Percentiles rank a stretch among this genome's conserved stretches.
These are phyloP conservation scores for Chloroclystis v-ata DNA, from an alignment of 2,888 invertebrate species.

Conservation along the genomic window DNA sequence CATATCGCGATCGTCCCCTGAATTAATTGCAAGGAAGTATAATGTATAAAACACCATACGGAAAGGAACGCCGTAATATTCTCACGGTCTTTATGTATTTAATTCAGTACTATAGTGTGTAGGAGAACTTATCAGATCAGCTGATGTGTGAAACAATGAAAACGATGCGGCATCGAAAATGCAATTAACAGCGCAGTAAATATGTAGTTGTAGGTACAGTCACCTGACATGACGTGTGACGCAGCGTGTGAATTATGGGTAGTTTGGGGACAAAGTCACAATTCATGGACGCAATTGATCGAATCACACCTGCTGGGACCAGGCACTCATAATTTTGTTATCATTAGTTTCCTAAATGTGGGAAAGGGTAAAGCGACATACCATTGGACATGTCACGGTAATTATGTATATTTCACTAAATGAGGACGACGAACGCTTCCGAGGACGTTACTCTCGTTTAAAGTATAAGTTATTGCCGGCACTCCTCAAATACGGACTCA, in stretches of 20 bases:
- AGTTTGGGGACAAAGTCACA: conserved; percentile 48
- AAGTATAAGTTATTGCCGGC: conserved; percentile 30
- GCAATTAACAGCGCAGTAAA: conserved; percentile 6
- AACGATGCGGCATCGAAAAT: conserved; percentile 11
- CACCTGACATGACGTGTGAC: conserved; percentile 22
- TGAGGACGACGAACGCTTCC: conserved; percentile 27
- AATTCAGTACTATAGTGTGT: conserved; percentile 20
- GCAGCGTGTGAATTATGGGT: conserved; percentile 41
- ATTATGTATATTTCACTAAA: conserved; percentile 31
- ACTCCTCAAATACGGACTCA: conserved; percentile 34
- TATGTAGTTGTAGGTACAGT: conserved; percentile 5
- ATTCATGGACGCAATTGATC: conserved; percentile 53
- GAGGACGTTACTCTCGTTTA: conserved; percentile 32
- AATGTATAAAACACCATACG: conserved; percentile 65
- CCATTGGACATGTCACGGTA: conserved; percentile 25
- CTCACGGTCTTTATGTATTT: conserved; percentile 52
- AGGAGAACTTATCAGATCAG: conserved; percentile 22
- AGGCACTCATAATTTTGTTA: conserved; percentile 42
- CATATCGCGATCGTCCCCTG: conserved; percentile 67
- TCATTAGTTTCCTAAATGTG: conserved; percentile 46
- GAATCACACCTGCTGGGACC: conserved; percentile 64
- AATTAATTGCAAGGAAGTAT: conserved; percentile 73
- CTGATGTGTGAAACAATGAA: conserved; percentile 6
- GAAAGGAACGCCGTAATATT: conserved; percentile 48
- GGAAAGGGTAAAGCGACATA: conserved; percentile 40